These are phyloP conservation scores for Imbricaverruca yamaguchii DNA, from an alignment of 2,888 invertebrate species.

Conservation along the genomic window DNA sequence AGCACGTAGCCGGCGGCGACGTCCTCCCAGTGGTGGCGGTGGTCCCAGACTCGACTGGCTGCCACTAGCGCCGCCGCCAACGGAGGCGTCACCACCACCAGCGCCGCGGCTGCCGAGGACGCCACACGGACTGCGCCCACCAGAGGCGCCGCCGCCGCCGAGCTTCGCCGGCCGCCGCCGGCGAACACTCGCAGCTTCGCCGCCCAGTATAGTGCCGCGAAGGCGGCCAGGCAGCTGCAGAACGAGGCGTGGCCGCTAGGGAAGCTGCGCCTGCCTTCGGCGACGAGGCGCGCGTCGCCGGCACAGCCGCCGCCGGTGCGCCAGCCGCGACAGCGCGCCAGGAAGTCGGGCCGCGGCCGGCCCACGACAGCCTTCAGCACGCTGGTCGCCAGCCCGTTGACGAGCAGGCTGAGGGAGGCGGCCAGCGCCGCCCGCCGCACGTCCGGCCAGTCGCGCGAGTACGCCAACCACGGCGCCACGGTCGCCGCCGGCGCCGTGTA, in stretches of 20 bases:
- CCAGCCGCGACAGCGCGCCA: constrained; percentile 70
- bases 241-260: constrained; percentile 82
- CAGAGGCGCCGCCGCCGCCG: neutral
- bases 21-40: constrained; percentile 87
- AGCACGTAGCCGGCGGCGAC: neutral
- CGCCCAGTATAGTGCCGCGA: constrained; percentile 60
- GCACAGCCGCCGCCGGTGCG: constrained; percentile 55
- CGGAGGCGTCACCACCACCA: constrained; percentile 57
- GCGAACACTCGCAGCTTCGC: constrained; percentile 60
- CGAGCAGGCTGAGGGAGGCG: constrained; percentile 41
- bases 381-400: constrained; percentile 62
- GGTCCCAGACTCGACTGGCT: constrained; percentile 73
- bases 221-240: constrained; percentile 68
- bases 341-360: constrained; percentile 77
- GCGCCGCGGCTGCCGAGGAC: constrained; percentile 40
- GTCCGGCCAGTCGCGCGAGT: constrained; percentile 56
- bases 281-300: constrained; percentile 55
- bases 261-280: constrained; percentile 78
- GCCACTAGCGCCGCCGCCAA: constrained; percentile 59
- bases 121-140: neutral
- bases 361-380: constrained; percentile 54
- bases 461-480: constrained; percentile 52
- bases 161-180: constrained; percentile 26
- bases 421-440: constrained; percentile 49
- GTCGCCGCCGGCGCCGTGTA: constrained; percentile 53